Percentiles rank a stretch among this genome's conserved stretches.
Evolutionary conservation across 1,140 invertebrate species (phyloP).

Genomic region (Pissodes strobi): DNA sequence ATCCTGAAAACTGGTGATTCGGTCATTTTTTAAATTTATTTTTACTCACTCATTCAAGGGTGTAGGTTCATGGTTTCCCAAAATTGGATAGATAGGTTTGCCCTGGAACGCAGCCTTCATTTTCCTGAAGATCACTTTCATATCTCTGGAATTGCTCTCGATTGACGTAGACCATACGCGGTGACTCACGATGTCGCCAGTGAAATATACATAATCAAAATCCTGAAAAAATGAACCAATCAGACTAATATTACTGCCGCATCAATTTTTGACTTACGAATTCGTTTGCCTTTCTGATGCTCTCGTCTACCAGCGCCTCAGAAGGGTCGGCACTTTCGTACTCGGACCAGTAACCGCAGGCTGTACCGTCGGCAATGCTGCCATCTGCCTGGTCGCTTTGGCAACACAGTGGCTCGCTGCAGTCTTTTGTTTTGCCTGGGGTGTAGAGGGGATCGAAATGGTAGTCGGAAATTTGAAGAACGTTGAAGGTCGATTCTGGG

Average conservation of each 20-base stretch:
- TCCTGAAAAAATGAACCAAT: conserved; percentile 25
- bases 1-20: background rate
- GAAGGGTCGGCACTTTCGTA: conserved; percentile 72
- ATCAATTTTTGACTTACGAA: too few relatives aligned
- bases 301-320: conserved; percentile 36
- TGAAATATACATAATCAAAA: conserved; percentile 78
- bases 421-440: conserved; percentile 67
- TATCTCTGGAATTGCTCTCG: conserved; percentile 62
- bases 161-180: conserved; percentile 79
- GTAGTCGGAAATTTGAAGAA: conserved; percentile 80
- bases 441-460: conserved; percentile 80
- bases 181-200: conserved; percentile 84
- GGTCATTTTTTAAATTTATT: too few relatives aligned
- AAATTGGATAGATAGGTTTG: conserved; percentile 69
- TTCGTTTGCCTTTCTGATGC: conserved; percentile 33
- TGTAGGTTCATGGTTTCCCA: conserved; percentile 90
- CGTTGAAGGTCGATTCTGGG: conserved; percentile 54
- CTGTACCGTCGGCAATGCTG: conserved; percentile 47
- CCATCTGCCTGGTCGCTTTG: conserved; percentile 57
- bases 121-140: conserved; percentile 63
- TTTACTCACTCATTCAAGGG: conserved; percentile 84
- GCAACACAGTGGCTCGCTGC: conserved; percentile 80
- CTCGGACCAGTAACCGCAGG: conserved; percentile 79
- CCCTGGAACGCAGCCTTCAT: conserved; percentile 67
- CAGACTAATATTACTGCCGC: too few relatives aligned